Base-by-base conservation (phyloP, 2,113 vertebrate species). In the Mixornis gularis region DNA sequence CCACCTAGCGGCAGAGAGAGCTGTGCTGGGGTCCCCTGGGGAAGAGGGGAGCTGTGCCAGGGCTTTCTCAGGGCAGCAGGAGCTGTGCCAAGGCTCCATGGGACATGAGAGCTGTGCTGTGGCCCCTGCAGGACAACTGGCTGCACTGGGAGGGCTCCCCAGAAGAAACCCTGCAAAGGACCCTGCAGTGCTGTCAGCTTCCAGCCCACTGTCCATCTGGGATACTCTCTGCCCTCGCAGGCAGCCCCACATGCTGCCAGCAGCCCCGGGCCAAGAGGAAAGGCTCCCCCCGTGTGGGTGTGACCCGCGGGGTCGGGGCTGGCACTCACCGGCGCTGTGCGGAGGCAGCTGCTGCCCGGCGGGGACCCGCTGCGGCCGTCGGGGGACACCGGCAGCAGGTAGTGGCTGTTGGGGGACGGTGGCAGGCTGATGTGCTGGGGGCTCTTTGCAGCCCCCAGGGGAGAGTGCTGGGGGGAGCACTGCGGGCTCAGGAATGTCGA, bases 401-500 rank as follows among this genome's bases (percentile, higher is more conserved):
- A 99, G 83, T 98, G 97, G 95, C 97, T 98, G 90, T 98, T 98
- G 21, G 99, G 99, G 6, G 99, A 99, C 0, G 98, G 98, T 0
- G 99, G 98, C 87, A 98, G 95, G 71, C 98, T 98, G 97, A 97
- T 98, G 78, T 98, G 98, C 91, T 98, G 98, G 2, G 99, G 98
- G 95, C 99, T 99, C 68, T 97, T 97, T 6, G 98, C 96, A 21
- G 97, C 92, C 53, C 98, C 98, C 0, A 98, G 95, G 1, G 99
- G 98, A 2, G 99, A 99, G 89, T 99, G 98, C 94, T 99, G 98
- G 0, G 99, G 99, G 4, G 99, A 99, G 90, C 98, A 98, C 96
- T 99, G 99, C 0, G 99, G 99, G 93, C 99, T 99, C 83, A 99
- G 98, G 95, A 99, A 99, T 6, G 99, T 98, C 0, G 99, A 98